Base-by-base conservation (phyloP, 2,113 vertebrate species). In the Rhadina sibilatrix region DNA sequence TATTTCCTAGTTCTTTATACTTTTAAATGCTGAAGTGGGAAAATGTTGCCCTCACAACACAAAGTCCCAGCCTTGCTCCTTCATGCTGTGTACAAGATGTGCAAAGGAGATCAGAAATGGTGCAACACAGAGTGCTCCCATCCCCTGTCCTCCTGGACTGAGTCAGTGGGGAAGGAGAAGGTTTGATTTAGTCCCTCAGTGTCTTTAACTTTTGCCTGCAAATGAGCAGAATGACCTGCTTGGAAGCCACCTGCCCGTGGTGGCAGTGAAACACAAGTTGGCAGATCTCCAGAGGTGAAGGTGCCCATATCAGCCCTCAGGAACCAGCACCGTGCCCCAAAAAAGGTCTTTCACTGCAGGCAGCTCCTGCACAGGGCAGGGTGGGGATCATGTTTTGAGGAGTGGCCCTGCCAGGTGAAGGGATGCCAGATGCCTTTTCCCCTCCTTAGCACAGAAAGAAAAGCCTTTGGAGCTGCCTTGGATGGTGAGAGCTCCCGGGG, bases 341-440 rank as follows among this genome's bases (percentile, higher is more conserved):
- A 60, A 87, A 82, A 65, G 44, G 76, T 44, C 50, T 93, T 94
- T 92, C 47, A 44, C 79, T 94, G 90, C 95, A 95, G 94, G 89
- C 95, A 94, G 71, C 85, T 94, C 69, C 77, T 92, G 30, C 2
- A 2, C 3, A 70, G 91, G 91, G 92, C 96, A 94, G 2, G 4
- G 40, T 28, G 19, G 85, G 84, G 92, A 92, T 93, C 44, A 54
- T 5, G 2, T 77, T 95, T 91, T 92, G 88, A 96, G 80, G 80
- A 95, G 78, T 13, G 4, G 10, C 60, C 84, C 82, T 90, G 86
- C 87, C 89, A 87, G 80, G 76, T 5, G 18, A 94, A 97, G 86
- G 78, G 93, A 93, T 89, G 63, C 91, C 97, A 97, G 64, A 89
- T 94, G 68, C 27, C 46, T 74, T 91, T 74, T 57, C 3, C 15